These are phyloP conservation scores for Saccostrea echinata DNA, from an alignment of 1,140 invertebrate species.

Conservation along the genomic window DNA sequence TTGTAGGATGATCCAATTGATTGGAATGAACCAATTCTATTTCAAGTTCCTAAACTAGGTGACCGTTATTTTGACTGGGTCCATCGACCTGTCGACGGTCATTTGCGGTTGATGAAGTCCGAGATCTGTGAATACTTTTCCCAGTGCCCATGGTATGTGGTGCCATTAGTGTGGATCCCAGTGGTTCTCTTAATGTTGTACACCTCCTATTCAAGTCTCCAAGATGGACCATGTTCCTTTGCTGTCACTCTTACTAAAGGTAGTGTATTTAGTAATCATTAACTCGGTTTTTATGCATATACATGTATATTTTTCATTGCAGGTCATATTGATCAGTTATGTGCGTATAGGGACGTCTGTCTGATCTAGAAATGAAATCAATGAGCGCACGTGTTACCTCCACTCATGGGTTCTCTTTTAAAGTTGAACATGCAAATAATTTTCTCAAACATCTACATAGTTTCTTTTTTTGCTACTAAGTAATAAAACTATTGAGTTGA, in stretches of 20 bases:
- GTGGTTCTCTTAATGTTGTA: constrained; percentile 65
- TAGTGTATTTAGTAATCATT: neutral
- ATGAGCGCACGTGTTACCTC: too few relatives aligned
- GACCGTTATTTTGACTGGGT: constrained; percentile 81
- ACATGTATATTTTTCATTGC: too few relatives aligned
- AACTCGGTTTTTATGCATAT: too few relatives aligned
- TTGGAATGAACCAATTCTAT: constrained; percentile 77
- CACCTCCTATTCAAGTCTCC: constrained; percentile 52
- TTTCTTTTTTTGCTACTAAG: too few relatives aligned
- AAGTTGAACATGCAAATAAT: too few relatives aligned
- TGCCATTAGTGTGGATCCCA: constrained; percentile 80
- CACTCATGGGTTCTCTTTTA: too few relatives aligned
- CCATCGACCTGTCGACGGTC: constrained; percentile 79
- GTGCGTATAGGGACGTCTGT: too few relatives aligned
- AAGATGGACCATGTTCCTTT: constrained; percentile 55
- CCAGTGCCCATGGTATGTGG: constrained; percentile 79
- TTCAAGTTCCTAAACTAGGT: constrained; percentile 76
- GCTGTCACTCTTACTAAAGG: constrained; percentile 19
- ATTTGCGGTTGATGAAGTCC: constrained; percentile 78
- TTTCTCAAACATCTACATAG: too few relatives aligned
- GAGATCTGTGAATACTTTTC: constrained; percentile 79
- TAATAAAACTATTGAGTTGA: too few relatives aligned
- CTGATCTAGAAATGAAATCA: too few relatives aligned
- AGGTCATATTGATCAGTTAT: too few relatives aligned
- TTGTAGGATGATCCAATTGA: constrained; percentile 77